Percentiles rank a stretch among this genome's conserved stretches.
These are phyloP conservation scores for Muricea muricata DNA, from an alignment of 92 coral and sea anemone genomes.

Conservation along the genomic window DNA sequence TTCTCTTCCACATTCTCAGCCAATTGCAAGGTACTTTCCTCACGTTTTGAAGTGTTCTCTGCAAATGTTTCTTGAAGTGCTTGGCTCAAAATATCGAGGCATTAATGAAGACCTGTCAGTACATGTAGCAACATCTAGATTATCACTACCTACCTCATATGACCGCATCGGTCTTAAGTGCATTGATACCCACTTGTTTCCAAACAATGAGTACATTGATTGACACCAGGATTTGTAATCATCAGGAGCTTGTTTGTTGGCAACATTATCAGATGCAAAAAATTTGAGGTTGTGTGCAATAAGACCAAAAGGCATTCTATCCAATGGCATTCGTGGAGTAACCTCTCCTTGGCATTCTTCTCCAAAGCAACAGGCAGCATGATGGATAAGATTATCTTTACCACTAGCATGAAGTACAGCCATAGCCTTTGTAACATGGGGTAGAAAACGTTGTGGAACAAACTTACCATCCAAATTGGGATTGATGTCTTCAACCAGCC, in stretches of 20 bases:
- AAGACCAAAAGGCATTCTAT: constrained; percentile 62
- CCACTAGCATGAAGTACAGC: constrained; percentile 11
- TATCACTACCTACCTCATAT: background rate
- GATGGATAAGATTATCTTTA: constrained; percentile 39
- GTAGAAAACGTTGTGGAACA: constrained; percentile 47
- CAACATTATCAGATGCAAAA: constrained; percentile 56
- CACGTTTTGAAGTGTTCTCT: background rate
- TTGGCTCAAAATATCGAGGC: constrained; percentile 3
- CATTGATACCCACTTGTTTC: constrained; percentile 57
- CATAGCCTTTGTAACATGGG: constrained; percentile 20
- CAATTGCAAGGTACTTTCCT: background rate
- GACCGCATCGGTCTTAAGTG: constrained; percentile 63
- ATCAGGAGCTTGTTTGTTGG: constrained; percentile 21
- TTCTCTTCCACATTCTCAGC: background rate
- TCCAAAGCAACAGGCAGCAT: constrained; percentile 53
- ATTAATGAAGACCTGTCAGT: background rate
- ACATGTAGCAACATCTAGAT: background rate
- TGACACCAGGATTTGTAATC: constrained; percentile 62
- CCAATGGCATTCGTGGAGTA: constrained; percentile 42
- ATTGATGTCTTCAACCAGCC: background rate
- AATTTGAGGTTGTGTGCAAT: constrained; percentile 51
- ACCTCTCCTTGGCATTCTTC: constrained; percentile 30
- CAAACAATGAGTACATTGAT: constrained; percentile 55
- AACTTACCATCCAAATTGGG: background rate
- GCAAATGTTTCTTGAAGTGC: constrained; percentile 44